A percentile compares a stretch with the other conserved stretches of the same genome.
Evolutionary conservation across 2,797 vertebrate species (phyloP).

Genomic region (Sebastiscus tertius): DNA sequence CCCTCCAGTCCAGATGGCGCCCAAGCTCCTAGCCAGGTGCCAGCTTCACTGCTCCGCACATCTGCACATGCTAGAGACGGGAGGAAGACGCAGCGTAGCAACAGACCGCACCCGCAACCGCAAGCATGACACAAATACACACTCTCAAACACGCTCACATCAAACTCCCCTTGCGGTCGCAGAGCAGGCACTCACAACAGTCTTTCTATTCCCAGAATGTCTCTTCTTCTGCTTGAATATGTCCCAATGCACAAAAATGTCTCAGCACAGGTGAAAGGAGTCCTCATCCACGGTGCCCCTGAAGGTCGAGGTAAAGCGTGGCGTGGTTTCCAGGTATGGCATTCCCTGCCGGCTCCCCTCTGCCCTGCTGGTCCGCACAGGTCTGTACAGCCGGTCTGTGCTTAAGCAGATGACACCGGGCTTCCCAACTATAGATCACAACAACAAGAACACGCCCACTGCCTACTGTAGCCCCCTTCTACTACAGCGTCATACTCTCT

Average conservation of each 20-base stretch:
- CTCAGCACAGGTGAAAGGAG: constrained; percentile 27
- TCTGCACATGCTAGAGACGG: constrained; percentile 85
- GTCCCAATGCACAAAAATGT: constrained; percentile 26
- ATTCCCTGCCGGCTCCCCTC: constrained; percentile 73
- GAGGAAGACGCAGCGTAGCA: constrained; percentile 58
- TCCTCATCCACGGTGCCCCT: constrained; percentile 42
- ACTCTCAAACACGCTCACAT: constrained; percentile 41
- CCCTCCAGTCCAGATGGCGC: constrained; percentile 86
- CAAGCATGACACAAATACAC: constrained; percentile 72
- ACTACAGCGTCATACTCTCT: constrained; percentile 65
- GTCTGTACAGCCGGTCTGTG: constrained; percentile 84
- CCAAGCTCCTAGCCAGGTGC: constrained; percentile 82
- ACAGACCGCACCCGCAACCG: constrained; percentile 81
- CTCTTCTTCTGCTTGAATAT: constrained; percentile 22
- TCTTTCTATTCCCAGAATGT: constrained; percentile 30
- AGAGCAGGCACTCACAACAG: constrained; percentile 19
- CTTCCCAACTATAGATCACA: constrained; percentile 85
- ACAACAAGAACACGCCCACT: constrained; percentile 92
- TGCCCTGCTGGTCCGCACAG: constrained; percentile 67
- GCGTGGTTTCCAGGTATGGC: constrained; percentile 38
- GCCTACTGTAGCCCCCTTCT: constrained; percentile 83
- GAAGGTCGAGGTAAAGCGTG: constrained; percentile 47
- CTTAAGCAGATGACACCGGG: constrained; percentile 92
- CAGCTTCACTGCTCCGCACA: constrained; percentile 86
- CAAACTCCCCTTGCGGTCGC: constrained; percentile 48